A percentile compares a stretch with the other conserved stretches of the same genome.
phyloP scores from a whole-genome alignment of 2,797 vertebrate species.

The Carduelis carduelis region DNA sequence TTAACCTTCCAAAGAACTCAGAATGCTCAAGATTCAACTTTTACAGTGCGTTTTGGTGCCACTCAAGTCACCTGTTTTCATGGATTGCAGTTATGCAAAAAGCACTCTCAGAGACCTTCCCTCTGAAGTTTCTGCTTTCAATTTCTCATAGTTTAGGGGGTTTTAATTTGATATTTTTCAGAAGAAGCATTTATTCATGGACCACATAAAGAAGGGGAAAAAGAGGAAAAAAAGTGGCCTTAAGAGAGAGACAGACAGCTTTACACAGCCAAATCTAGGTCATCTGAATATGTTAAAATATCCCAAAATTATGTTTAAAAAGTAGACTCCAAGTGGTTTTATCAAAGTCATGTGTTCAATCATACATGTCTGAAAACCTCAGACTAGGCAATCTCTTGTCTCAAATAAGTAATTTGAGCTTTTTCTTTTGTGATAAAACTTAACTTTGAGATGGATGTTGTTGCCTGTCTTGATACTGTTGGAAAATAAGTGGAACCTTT shows the following conservation, averaged over 20 bases:
- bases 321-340: background rate
- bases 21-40: background rate
- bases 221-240: background rate
- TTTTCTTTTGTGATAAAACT: background rate
- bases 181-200: background rate
- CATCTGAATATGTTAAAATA: background rate
- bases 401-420: background rate
- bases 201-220: background rate
- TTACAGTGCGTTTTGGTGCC: rapidly evolving
- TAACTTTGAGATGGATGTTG: background rate
- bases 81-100: background rate
- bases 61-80: background rate
- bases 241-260: background rate
- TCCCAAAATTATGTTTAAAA: background rate
- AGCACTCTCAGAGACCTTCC: background rate
- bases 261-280: background rate
- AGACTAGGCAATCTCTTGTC: background rate
- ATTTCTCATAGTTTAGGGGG: background rate
- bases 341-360: background rate
- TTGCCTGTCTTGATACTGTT: background rate
- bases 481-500: background rate
- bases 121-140: background rate
- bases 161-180: background rate
- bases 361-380: background rate
- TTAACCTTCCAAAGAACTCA: background rate